Conservation (phyloP, 2,888 invertebrate species). For the Eledona agricola region DNA sequence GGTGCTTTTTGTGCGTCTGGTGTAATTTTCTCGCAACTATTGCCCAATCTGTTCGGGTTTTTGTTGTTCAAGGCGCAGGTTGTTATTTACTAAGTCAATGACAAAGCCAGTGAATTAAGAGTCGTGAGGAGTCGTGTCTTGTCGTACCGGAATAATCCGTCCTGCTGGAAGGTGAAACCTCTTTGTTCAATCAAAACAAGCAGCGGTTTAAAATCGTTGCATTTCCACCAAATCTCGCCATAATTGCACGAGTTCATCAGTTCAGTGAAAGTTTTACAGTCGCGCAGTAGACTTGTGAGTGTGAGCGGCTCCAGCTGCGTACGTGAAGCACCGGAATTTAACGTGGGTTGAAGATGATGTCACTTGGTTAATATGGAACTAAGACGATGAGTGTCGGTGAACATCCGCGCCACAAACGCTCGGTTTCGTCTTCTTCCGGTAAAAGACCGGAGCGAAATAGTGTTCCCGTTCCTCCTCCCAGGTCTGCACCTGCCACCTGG, state of each 20-base stretch:
- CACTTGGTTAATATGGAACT: slow-evolving; percentile 15
- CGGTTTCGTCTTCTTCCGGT: slow-evolving; percentile 39
- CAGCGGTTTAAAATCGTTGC: too few relatives aligned
- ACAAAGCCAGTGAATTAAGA: slow-evolving; percentile 17
- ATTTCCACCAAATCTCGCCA: too few relatives aligned
- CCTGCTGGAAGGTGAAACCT: slow-evolving; percentile 19
- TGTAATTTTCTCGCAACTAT: slow-evolving; percentile 15
- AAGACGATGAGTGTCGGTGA: slow-evolving; percentile 43
- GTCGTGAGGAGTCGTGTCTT: slow-evolving; percentile 20
- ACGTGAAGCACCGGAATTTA: slow-evolving; percentile 3
- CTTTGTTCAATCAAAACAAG: too few relatives aligned
- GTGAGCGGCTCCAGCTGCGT: too few relatives aligned
- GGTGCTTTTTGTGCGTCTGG: slow-evolving; percentile 2
- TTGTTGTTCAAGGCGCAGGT: slow-evolving; percentile 34
- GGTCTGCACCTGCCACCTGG: slow-evolving; percentile 63
- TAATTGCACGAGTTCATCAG: too few relatives aligned
- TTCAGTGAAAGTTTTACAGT: too few relatives aligned
- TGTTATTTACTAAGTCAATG: slow-evolving; percentile 33
- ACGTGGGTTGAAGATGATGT: slow-evolving; percentile 27
- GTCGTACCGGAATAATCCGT: slow-evolving; percentile 17
- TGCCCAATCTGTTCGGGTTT: slow-evolving; percentile 23
- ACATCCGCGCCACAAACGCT: slow-evolving; percentile 41
- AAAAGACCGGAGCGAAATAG: slow-evolving; percentile 33
- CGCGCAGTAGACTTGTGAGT: too few relatives aligned
- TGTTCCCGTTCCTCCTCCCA: slow-evolving; percentile 60